Percentiles rank a stretch among this genome's conserved stretches.
These are phyloP conservation scores for Oscheius myriophilus DNA, from an alignment of 2,888 invertebrate species.

Conservation along the genomic window DNA sequence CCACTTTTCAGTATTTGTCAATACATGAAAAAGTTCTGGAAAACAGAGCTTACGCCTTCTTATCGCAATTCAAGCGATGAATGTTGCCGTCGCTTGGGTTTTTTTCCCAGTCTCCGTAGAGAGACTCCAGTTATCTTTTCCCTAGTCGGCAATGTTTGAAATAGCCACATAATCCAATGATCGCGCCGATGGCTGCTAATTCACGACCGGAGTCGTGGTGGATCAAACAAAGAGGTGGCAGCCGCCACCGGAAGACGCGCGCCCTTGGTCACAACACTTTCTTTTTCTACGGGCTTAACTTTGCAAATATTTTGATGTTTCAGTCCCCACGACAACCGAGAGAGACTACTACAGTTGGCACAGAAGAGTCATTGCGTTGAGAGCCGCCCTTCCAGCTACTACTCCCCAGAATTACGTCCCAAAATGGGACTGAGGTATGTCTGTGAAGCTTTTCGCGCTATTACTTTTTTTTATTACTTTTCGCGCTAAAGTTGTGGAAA, in stretches of 20 bases:
- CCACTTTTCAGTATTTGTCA: no score
- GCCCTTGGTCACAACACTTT: not conserved
- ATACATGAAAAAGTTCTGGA: no score
- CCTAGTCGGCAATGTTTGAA: not conserved
- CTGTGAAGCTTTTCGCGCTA: no score
- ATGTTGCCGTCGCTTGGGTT: no score
- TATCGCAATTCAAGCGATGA: no score
- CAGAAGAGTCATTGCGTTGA: constrained; percentile 23
- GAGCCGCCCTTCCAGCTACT: constrained; percentile 12
- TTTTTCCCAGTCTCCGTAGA: not conserved
- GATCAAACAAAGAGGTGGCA: constrained; percentile 3
- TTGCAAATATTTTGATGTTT: not conserved
- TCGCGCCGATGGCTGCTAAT: constrained; percentile 5
- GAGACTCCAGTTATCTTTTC: not conserved
- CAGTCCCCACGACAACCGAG: constrained; percentile 24
- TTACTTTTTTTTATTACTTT: no score
- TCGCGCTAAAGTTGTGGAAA: no score
- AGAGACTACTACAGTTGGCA: constrained; percentile 26
- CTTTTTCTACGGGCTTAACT: constrained; percentile 15
- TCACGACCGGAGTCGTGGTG: not conserved
- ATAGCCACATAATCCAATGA: constrained; percentile 11
- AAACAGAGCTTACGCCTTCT: no score
- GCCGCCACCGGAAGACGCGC: not conserved
- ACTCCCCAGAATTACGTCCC: constrained; percentile 30
- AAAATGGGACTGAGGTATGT: constrained; percentile 32